Conservation (phyloP, 1,140 invertebrate genomes). For the Lepidurus arcticus region DNA sequence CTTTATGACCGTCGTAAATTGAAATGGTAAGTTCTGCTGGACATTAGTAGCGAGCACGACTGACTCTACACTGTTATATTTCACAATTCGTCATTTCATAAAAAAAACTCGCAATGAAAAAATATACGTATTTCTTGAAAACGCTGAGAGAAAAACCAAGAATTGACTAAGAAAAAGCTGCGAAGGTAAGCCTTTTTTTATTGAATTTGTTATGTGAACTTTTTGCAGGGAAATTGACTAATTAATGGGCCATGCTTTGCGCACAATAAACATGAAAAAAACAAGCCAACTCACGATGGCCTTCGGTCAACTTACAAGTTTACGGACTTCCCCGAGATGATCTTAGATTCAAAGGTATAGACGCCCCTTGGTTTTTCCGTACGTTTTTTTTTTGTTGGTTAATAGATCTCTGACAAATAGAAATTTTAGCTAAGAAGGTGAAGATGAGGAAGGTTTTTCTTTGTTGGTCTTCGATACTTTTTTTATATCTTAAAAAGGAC, state of each 20-base stretch:
- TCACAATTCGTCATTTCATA: too few species aligned
- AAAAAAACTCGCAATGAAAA: too few species aligned
- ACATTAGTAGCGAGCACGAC: too few species aligned
- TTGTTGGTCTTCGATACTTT: background rate
- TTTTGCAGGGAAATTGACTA: background rate
- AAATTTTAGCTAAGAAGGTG: background rate
- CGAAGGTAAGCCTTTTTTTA: too few species aligned
- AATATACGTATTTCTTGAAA: too few species aligned
- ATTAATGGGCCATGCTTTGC: background rate
- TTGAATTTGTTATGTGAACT: too few species aligned
- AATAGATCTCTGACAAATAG: background rate
- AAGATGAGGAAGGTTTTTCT: background rate
- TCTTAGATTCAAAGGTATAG: background rate
- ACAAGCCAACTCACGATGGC: background rate
- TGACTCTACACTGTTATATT: too few species aligned
- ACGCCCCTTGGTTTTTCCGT: background rate
- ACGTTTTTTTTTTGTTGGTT: background rate
- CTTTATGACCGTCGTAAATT: too few species aligned
- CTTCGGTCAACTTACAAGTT: background rate
- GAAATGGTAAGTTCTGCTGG: too few species aligned
- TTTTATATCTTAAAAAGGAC: background rate
- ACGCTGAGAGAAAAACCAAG: too few species aligned
- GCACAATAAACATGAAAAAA: background rate
- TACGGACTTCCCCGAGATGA: slow-evolving; percentile 11
- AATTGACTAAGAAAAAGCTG: too few species aligned